Evolutionary conservation across 2,888 invertebrate genomes (phyloP).

Genomic region (Agapetus fuscipes): DNA sequence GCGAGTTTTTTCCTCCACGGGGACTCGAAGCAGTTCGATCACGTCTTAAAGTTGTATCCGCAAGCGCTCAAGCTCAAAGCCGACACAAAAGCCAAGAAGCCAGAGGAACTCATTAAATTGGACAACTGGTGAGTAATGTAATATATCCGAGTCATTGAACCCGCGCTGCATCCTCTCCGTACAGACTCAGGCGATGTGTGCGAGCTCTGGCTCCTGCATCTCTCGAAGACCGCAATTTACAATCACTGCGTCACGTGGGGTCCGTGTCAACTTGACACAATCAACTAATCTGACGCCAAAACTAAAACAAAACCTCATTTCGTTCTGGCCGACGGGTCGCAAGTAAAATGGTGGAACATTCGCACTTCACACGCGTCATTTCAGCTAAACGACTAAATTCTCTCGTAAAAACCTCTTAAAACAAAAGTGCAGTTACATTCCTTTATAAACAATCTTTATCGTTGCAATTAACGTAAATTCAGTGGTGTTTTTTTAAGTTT

Average conservation of each 20-base stretch:
- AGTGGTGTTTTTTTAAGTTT: too few relatives aligned
- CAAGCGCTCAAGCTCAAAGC: slow-evolving; percentile 86
- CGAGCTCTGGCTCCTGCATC: too few relatives aligned
- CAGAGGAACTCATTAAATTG: slow-evolving; percentile 88
- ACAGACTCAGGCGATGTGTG: slow-evolving; percentile 53
- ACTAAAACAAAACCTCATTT: slow-evolving; percentile 36
- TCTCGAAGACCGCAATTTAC: slow-evolving; percentile 51
- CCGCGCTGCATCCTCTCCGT: slow-evolving; percentile 52
- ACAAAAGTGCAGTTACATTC: slow-evolving; percentile 29
- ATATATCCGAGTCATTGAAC: slow-evolving; percentile 51
- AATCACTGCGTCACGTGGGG: slow-evolving; percentile 65
- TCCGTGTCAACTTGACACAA: slow-evolving; percentile 57
- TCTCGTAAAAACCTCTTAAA: slow-evolving; percentile 27
- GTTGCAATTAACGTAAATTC: too few relatives aligned
- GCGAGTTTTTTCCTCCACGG: slow-evolving; percentile 90
- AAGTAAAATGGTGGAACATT: slow-evolving; percentile 49
- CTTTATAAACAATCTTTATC: too few relatives aligned
- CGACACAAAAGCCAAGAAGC: slow-evolving; percentile 83
- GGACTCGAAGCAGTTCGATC: slow-evolving; percentile 76
- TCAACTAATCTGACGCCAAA: slow-evolving; percentile 47
- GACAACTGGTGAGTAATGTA: slow-evolving; percentile 83
- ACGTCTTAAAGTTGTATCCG: slow-evolving; percentile 84
- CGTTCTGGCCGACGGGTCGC: slow-evolving; percentile 38
- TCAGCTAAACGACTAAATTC: slow-evolving; percentile 23
- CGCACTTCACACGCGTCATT: slow-evolving; percentile 30